Percentiles rank a stretch among this genome's conserved stretches.
Evolutionary conservation across 2,797 vertebrate genomes (phyloP).

Genomic region (Micromesistius poutassou): DNA sequence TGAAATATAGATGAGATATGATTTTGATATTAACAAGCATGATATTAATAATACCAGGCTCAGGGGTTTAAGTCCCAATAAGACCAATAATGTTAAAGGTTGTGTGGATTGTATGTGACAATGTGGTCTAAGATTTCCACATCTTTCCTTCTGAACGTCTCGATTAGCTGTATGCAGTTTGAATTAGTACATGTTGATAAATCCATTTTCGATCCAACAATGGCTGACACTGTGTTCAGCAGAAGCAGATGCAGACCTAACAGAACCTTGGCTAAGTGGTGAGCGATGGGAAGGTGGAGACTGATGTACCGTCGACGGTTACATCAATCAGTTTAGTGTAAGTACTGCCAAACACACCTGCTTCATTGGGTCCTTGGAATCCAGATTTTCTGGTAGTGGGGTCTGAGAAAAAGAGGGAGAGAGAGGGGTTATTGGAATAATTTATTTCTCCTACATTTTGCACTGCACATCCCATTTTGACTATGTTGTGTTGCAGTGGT

Average conservation of each 20-base stretch:
- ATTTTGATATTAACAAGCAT: background rate
- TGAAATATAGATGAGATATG: background rate
- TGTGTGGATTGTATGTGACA: background rate
- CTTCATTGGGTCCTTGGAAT: conserved; percentile 78
- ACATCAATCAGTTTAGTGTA: background rate
- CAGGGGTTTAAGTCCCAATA: background rate
- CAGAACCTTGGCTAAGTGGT: conserved; percentile 22
- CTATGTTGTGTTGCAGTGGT: no score
- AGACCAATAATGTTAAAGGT: background rate
- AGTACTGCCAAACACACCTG: conserved; percentile 75
- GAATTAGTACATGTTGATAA: background rate
- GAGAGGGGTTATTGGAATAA: background rate
- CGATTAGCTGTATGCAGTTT: background rate
- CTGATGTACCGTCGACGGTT: conserved; percentile 1
- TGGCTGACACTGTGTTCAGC: background rate
- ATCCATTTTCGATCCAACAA: background rate
- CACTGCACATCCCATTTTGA: background rate
- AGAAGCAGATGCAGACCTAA: conserved; percentile 18
- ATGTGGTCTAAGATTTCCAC: background rate
- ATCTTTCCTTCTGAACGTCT: background rate
- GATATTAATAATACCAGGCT: background rate
- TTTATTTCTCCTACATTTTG: background rate
- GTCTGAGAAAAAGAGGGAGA: conserved; percentile 70
- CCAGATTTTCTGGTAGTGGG: conserved; percentile 78
- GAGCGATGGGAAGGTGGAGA: background rate